Percentiles rank a stretch among this genome's conserved stretches.
phyloP scores from a whole-genome alignment of 2,797 vertebrate genomes.

The Poecilia gillii region DNA sequence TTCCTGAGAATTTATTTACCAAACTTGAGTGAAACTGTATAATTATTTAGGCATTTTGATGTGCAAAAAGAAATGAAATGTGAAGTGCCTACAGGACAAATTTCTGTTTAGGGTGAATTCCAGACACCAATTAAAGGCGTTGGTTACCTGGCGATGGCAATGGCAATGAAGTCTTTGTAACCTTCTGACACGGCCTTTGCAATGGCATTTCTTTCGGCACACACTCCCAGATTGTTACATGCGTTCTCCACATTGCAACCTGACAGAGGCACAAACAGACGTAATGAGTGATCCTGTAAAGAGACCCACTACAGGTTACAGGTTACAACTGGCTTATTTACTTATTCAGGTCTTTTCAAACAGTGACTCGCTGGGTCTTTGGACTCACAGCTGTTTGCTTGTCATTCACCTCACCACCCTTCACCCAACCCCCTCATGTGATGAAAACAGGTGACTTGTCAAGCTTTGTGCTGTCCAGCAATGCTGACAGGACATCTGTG shows the following conservation, averaged over 20 bases:
- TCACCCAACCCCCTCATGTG: neutral
- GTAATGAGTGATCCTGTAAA: neutral
- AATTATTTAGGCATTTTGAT: neutral
- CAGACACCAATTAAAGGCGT: fast-evolving
- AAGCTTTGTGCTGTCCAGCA: constrained; percentile 20
- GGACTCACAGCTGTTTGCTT: constrained; percentile 38
- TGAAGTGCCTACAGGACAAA: neutral
- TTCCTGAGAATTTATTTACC: neutral
- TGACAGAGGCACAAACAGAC: constrained; percentile 55
- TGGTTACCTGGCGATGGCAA: constrained; percentile 88
- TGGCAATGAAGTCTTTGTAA: constrained; percentile 85
- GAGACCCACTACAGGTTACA: neutral
- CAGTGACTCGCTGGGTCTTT: constrained; percentile 35
- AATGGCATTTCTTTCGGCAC: constrained; percentile 88
- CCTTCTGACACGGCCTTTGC: constrained; percentile 91
- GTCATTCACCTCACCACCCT: neutral
- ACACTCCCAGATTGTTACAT: constrained; percentile 84
- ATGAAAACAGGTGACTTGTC: constrained; percentile 20
- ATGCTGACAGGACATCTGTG: constrained; percentile 10
- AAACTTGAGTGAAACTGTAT: neutral
- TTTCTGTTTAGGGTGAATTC: neutral
- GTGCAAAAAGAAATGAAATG: neutral
- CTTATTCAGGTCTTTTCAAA: constrained; percentile 25
- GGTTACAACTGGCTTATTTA: constrained; percentile 1
- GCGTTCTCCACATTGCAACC: constrained; percentile 95